These are phyloP conservation scores for Cactoblastis cactorum DNA, from an alignment of 2,888 invertebrate species.

Conservation along the genomic window DNA sequence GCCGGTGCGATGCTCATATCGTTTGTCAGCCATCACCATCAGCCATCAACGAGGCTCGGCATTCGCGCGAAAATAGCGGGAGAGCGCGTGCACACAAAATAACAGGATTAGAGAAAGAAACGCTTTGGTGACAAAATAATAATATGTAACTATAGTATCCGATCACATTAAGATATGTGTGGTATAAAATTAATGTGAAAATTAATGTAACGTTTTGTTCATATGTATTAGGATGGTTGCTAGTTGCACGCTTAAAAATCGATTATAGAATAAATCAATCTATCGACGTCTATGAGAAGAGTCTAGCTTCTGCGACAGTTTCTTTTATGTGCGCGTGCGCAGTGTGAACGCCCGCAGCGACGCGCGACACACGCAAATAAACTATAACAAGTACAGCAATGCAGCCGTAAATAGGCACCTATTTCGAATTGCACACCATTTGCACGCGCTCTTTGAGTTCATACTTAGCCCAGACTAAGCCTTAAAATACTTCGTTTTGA, in stretches of 20 bases:
- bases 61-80: conserved; percentile 38
- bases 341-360: conserved; percentile 68
- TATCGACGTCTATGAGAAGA: not conserved
- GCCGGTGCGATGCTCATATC: conserved; percentile 34
- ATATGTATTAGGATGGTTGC: too few species aligned
- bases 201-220: too few species aligned
- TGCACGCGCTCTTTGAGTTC: conserved; percentile 13
- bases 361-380: conserved; percentile 72
- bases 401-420: conserved; percentile 52
- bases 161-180: too few species aligned
- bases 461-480: not conserved
- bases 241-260: too few species aligned
- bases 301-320: not conserved
- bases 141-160: not conserved
- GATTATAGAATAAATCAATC: not conserved
- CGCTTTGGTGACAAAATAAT: not conserved
- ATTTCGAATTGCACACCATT: conserved; percentile 22
- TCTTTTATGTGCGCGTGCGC: conserved; percentile 17
- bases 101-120: not conserved
- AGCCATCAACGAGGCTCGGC: conserved; percentile 29
- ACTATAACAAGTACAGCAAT: conserved; percentile 34
- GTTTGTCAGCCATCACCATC: conserved; percentile 40
- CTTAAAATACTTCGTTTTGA: too few species aligned
- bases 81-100: conserved; percentile 19
- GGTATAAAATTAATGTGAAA: too few species aligned